These are phyloP conservation scores for Otolemur crassicaudatus DNA, from an alignment of 2,797 vertebrate species.

Conservation along the genomic window DNA sequence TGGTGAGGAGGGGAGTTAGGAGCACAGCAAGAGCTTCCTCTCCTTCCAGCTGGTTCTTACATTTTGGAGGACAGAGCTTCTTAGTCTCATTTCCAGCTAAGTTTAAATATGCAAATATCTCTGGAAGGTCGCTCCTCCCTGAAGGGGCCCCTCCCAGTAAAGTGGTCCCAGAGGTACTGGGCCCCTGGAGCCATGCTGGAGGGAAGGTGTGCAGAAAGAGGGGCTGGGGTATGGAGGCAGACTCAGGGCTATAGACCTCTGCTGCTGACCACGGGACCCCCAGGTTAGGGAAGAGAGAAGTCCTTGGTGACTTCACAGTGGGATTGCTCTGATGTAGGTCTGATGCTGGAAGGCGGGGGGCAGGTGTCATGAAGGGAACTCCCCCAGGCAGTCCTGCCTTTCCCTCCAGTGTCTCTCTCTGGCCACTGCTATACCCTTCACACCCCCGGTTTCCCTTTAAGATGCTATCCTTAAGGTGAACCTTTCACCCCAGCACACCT, in stretches of 20 bases:
- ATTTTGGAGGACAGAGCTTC: too few species aligned
- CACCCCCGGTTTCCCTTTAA: neutral
- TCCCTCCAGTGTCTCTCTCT: neutral
- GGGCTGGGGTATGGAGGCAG: neutral
- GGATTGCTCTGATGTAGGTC: neutral
- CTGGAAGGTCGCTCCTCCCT: accelerated
- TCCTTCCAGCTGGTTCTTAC: neutral
- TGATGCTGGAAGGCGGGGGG: neutral
- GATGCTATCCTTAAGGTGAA: neutral
- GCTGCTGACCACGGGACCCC: neutral
- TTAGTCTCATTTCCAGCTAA: too few species aligned
- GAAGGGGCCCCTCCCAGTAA: neutral
- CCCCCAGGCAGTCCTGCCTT: neutral
- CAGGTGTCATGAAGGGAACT: neutral
- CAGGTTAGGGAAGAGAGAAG: neutral
- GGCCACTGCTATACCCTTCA: neutral
- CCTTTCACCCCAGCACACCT: neutral
- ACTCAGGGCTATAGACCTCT: neutral
- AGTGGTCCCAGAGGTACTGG: neutral
- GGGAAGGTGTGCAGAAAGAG: neutral
- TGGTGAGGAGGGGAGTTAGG: neutral
- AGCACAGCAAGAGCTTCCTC: too few species aligned
- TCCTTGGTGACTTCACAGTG: neutral
- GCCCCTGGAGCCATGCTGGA: neutral
- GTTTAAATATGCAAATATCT: neutral